Evolutionary conservation across 64 coral and sea anemone species (phyloP), one percentile per base, ranked within the genome.

Genomic region (Astreopora myriophthalma): DNA sequence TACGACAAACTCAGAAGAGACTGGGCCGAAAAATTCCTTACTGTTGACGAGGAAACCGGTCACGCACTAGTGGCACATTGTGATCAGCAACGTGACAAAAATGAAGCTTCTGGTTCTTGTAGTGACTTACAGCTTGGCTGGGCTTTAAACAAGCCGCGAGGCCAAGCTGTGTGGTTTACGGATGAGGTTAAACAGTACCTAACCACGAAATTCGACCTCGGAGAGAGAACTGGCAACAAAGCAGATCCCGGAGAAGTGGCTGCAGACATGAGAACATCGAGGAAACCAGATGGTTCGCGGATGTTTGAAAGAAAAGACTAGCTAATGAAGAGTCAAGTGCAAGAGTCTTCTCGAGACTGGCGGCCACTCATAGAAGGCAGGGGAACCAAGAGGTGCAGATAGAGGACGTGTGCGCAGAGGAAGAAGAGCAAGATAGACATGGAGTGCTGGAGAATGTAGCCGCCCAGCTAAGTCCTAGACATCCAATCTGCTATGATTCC

Each of bases 21-120:
- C 44, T 89, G 72, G 48, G 73, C 55, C 35, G 88, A 73, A 34
- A 78, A 90, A 48, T 79, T 79, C 25, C 65, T 39, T 79, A 79
- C 88, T 90, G 75, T 78, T 69, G 88, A 69, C 26, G 49, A 55
- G 49, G 49, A 55, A 55, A 55, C 49, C 10, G 49, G 49, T 14
- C 12, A 14, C 13, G 49, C 49, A 16, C 49, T 72, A 51, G 33
- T 52, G 36, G 38, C 85, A 87, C 65, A 68, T 87, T 51, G 67
- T 51, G 16, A 55, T 55, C 10, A 55, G 49, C 49, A 55, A 55
- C 49, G 49, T 55, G 49, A 13, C 49, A 55, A 55, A 55, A 55
- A 55, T 55, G 49, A 55, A 55, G 8, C 49, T 22, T 17, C 49
- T 55, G 49, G 49, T 55, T 55, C 49, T 55, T 55, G 49, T 55